Base-by-base conservation (phyloP, 1,140 invertebrate species). In the silkworm (Bombyx mori) region DNA sequence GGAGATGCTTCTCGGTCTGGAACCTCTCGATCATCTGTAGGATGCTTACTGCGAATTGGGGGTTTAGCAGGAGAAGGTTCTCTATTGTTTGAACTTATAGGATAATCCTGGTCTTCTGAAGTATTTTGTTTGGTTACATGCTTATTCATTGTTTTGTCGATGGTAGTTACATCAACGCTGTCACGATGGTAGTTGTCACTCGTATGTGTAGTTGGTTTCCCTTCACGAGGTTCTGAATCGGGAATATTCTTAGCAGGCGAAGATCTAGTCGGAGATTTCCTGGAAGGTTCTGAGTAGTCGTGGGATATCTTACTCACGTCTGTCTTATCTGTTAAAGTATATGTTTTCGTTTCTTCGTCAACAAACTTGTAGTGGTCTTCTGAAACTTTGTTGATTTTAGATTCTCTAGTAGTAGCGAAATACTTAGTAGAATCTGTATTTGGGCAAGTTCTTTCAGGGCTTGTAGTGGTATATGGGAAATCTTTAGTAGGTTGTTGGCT, bases 341-440 rank as follows among this genome's bases (percentile, higher is more conserved):
- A 77, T 66, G 72, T 76, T 70, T 83, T 83, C 8, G 76, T 83
- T 70, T 87, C 79, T 60, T 87, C 80, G 47, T 82, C 77, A 44
- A 84, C 71, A 54, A 82, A 82, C 59, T 67, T 77, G 43, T 79
- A 75, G 60, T 82, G 75, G 54, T 79, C 74, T 66, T 81, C 62
- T 57, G 66, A 70, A 6, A 68, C 18, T 56, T 62, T 65, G 6
- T 57, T 69, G 42, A 54, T 61, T 56, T 60, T 62, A 51, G 55
- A 44, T 43, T 10, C 12, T 46, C 26, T 63, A 58, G 35, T 71
- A 60, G 7, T 59, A 60, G 57, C 59, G 64, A 44, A 9, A 8
- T n/a, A 26, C 6, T 44, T 49, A 43, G 48, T 10, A 54, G 54
- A 51, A 8, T 45, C 9, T 44, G 42, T 18, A 9, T 7, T 56